A percentile compares a stretch with the other conserved stretches of the same genome.
Evolutionary conservation across 2,888 invertebrate species (phyloP).

Genomic region (Taphrorychus bicolor): DNA sequence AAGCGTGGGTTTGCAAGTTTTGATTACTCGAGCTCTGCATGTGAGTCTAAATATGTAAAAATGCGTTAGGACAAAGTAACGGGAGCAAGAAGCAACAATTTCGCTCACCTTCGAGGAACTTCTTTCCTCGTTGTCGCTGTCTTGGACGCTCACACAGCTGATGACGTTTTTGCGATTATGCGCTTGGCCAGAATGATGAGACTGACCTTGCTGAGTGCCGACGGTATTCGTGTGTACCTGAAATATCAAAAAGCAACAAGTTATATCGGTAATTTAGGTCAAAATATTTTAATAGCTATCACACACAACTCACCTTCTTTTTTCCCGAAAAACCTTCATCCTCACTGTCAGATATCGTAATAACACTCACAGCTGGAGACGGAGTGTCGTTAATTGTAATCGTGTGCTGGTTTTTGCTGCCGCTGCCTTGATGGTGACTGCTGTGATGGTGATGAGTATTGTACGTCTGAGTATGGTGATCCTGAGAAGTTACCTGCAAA

Average conservation of each 20-base stretch:
- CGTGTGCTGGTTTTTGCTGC: constrained; percentile 74
- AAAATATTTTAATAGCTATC: neutral
- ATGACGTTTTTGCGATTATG: constrained; percentile 72
- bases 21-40: constrained; percentile 13
- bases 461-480: constrained; percentile 50
- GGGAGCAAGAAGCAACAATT: no score
- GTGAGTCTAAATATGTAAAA: neutral
- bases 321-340: constrained; percentile 71
- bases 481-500: constrained; percentile 45
- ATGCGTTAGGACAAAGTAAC: neutral
- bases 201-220: constrained; percentile 34
- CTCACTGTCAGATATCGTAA: constrained; percentile 95
- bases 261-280: neutral
- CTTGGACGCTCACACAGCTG: constrained; percentile 79
- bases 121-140: constrained; percentile 70
- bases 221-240: constrained; percentile 45
- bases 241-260: neutral
- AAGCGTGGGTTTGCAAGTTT: constrained; percentile 44
- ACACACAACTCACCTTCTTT: constrained; percentile 44
- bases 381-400: constrained; percentile 96
- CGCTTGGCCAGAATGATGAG: constrained; percentile 32
- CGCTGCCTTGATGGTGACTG: constrained; percentile 52
- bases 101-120: constrained; percentile 60
- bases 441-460: constrained; percentile 55
- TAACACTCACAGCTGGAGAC: constrained; percentile 92